A percentile compares a stretch with the other conserved stretches of the same genome.
These are phyloP conservation scores for Lytechinus variegatus DNA, from an alignment of 35 echinoderm and acorn worm genomes.

Conservation along the genomic window DNA sequence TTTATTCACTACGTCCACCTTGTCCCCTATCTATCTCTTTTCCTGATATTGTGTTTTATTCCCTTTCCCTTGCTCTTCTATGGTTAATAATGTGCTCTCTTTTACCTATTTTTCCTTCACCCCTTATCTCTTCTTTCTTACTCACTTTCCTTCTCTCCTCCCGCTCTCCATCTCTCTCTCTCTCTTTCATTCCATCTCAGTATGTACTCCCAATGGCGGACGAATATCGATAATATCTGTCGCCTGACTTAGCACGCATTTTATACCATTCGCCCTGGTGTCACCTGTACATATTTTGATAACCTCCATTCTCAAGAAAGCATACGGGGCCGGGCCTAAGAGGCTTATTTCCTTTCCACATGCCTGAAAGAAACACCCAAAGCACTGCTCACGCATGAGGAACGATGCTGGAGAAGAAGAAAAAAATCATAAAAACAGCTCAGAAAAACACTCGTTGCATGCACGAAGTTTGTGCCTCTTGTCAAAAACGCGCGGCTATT, in stretches of 20 bases:
- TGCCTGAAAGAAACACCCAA: not conserved
- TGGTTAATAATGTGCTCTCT: no score
- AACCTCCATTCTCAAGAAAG: slow-evolving; percentile 15
- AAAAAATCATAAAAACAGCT: not conserved
- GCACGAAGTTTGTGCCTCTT: not conserved
- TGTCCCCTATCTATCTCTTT: not conserved
- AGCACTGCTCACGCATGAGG: not conserved
- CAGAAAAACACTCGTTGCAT: slow-evolving; percentile 5
- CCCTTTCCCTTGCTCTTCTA: no score
- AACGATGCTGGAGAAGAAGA: not conserved
- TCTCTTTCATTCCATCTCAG: not conserved
- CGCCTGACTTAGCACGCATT: slow-evolving; percentile 22
- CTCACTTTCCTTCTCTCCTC: no score
- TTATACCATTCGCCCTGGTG: not conserved
- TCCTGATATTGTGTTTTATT: not conserved
- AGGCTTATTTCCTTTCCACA: slow-evolving; percentile 3
- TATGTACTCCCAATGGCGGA: not conserved
- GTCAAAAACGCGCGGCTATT: not conserved
- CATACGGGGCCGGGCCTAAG: not conserved
- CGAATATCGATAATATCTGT: not conserved
- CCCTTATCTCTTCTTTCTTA: not conserved
- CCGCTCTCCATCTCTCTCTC: not conserved
- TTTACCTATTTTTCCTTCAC: not conserved
- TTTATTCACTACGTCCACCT: no score
- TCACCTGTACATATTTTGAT: slow-evolving; percentile 48